Evolutionary conservation across 2,888 invertebrate species (phyloP), one percentile per base, ranked within the genome.

Genomic region (Luperina nickerlii): DNA sequence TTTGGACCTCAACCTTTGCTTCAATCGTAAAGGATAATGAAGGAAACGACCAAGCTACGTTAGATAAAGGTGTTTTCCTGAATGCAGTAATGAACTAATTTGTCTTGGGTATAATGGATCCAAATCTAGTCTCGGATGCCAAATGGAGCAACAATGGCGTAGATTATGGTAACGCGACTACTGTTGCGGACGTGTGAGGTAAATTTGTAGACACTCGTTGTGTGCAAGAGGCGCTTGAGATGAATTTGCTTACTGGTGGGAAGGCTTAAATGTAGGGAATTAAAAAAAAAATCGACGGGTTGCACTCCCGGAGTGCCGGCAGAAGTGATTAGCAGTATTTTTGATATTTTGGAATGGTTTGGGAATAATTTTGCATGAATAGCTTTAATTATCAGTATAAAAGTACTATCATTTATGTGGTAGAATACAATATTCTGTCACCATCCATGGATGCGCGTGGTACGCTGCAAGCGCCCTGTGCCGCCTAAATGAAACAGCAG

Each of bases 31-130:
- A 45, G 9, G 18, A 65, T 54, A 65, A 74, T 63, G 24, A 80
- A 62, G 24, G 68, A 48, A 80, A 62, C 24, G 73, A 48, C 54
- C 74, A 75, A n/a, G 42, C 51, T 57, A 67, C n/a, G 38, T 57
- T 13, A 54, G 63, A 51, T 38, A 57, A 63, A 32, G 67, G 69
- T 89, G 87, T 89, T 92, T 90, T 89, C 90, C 89, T 91, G 90
- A 91, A 92, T 89, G 90, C 89, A 84, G 87, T 94, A 94, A 94
- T 92, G 91, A 93, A 92, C 91, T 92, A 92, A 94, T 94, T 94
- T 93, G 91, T 93, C 92, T 90, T 88, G 79, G 78, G 83, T 83
- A 87, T 93, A 93, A 93, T 91, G 90, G 90, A 86, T 89, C 85
- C 89, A 90, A 92, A 93, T 92, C 90, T 92, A 90, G 87, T 78